A percentile compares a stretch with the other conserved stretches of the same genome.
Conservation (phyloP, 2,888 invertebrate genomes). For the Rotaria macrura region DNA sequence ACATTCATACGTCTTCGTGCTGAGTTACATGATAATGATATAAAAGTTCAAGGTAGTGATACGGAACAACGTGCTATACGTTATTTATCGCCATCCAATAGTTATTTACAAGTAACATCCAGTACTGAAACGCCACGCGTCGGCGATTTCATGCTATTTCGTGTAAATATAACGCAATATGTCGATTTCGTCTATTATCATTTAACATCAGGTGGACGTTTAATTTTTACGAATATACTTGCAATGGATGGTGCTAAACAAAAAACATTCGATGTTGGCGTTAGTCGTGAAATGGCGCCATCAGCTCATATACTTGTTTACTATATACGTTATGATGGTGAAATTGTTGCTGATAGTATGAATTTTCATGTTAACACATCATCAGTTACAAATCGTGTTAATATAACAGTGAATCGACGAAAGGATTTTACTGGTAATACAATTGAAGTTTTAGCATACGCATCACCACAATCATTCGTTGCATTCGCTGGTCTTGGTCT, state of each 20-base stretch:
- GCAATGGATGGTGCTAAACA: conserved; percentile 56
- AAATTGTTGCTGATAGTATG: conserved; percentile 77
- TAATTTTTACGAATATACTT: conserved; percentile 71
- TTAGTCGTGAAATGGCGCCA: conserved; percentile 63
- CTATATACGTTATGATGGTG: conserved; percentile 67
- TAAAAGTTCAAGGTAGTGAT: not conserved
- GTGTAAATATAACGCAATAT: conserved; percentile 78
- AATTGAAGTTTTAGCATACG: conserved; percentile 80
- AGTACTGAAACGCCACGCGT: conserved; percentile 73
- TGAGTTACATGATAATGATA: conserved; percentile 12
- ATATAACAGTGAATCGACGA: conserved; percentile 64
- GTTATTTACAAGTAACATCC: conserved; percentile 73
- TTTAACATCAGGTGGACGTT: conserved; percentile 50
- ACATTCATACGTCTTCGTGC: not conserved
- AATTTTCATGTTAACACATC: conserved; percentile 94
- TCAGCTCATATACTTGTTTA: conserved; percentile 78
- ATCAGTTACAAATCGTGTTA: conserved; percentile 43
- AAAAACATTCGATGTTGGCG: conserved; percentile 53
- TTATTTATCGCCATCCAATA: conserved; percentile 70
- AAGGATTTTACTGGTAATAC: conserved; percentile 83
- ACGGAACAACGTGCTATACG: conserved; percentile 26
- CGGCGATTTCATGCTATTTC: conserved; percentile 87
- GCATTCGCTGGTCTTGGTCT: conserved; percentile 79
- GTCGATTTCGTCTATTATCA: conserved; percentile 78
- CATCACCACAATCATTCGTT: conserved; percentile 85